A percentile compares a stretch with the other conserved stretches of the same genome.
These are phyloP conservation scores for Platynereis dumerilii DNA, from an alignment of 2,888 invertebrate species.

Conservation along the genomic window DNA sequence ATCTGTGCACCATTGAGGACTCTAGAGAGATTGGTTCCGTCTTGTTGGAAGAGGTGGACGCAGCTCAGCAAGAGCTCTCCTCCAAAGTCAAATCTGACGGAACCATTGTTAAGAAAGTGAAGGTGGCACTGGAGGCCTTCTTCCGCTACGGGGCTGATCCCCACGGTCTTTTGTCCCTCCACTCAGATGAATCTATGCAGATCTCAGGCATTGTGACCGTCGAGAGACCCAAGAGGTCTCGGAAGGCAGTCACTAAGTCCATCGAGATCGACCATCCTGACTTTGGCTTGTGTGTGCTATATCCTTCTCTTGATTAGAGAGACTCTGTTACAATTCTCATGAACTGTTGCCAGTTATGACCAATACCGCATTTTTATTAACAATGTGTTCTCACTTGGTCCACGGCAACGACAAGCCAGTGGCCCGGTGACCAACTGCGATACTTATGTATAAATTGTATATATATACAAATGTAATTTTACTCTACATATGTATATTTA, in stretches of 20 bases:
- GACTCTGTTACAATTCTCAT: no score
- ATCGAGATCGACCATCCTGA: slow-evolving; percentile 9
- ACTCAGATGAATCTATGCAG: slow-evolving; percentile 3
- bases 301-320: not conserved
- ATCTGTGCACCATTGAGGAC: slow-evolving; percentile 7
- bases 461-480: no score
- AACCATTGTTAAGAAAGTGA: slow-evolving; percentile 12
- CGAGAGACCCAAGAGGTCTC: not conserved
- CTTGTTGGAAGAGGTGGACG: slow-evolving; percentile 2
- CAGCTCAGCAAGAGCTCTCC: slow-evolving; percentile 19
- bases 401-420: no score
- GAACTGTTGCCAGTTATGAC: no score
- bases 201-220: slow-evolving; percentile 15
- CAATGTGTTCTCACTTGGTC: no score
- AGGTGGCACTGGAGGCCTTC: slow-evolving; percentile 14
- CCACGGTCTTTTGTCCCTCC: slow-evolving; percentile 21
- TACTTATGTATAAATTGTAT: no score
- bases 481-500: no score
- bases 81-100: slow-evolving; percentile 6
- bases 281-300: slow-evolving; percentile 14
- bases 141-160: slow-evolving; percentile 13
- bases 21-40: slow-evolving; percentile 12
- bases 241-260: not conserved
- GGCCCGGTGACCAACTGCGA: no score
- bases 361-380: no score